Evolutionary conservation across 35 echinoderm and acorn worm species (phyloP).

Genomic region (Lytechinus pictus): DNA sequence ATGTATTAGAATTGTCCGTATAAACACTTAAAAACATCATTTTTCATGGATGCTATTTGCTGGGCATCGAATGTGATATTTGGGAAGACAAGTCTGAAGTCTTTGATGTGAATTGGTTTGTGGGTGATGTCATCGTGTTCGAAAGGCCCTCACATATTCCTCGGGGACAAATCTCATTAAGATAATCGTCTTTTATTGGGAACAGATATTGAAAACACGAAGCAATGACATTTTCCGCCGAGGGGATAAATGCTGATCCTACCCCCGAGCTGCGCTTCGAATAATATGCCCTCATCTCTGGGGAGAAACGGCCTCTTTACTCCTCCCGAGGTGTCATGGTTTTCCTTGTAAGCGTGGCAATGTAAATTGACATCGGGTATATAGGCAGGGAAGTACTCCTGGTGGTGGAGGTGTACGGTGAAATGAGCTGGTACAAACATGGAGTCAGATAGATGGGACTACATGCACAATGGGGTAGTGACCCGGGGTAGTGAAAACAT

Average conservation of each 20-base stretch:
- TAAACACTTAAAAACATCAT: too few species aligned
- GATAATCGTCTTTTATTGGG: conserved; percentile 12
- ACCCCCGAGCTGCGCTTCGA: background rate
- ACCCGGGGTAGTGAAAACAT: background rate
- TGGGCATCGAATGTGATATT: too few species aligned
- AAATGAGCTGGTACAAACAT: background rate
- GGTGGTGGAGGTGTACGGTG: too few species aligned
- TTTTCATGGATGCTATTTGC: too few species aligned
- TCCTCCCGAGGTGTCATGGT: background rate
- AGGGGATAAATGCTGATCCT: background rate
- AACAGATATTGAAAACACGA: conserved; percentile 19
- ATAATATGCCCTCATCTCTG: background rate
- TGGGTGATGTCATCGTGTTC: background rate
- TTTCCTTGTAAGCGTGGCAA: background rate
- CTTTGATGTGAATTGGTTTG: background rate
- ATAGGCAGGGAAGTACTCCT: background rate
- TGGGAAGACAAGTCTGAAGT: background rate
- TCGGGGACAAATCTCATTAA: conserved; percentile 18
- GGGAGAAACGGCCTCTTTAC: background rate
- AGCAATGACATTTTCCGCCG: background rate
- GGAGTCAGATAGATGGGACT: background rate
- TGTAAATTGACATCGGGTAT: background rate
- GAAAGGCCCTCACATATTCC: background rate
- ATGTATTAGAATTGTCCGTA: too few species aligned
- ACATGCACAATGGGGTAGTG: background rate